Percentiles rank a stretch among this genome's conserved stretches.
Evolutionary conservation across 2,797 vertebrate genomes (phyloP).

Genomic region (Remorina albescens): DNA sequence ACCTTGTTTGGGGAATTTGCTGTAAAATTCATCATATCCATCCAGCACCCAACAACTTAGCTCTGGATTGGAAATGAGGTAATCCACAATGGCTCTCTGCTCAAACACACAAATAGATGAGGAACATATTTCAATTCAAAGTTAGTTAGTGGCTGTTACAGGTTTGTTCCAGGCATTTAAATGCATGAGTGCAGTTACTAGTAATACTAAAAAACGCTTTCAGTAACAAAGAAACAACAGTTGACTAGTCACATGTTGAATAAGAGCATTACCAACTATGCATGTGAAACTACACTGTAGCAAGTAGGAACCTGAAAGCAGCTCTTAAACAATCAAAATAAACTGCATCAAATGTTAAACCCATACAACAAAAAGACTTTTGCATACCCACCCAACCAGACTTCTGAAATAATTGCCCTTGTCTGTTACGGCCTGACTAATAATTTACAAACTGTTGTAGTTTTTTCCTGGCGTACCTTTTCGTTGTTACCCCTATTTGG

Average conservation of each 20-base stretch:
- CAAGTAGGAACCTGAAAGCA: background rate
- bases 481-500: conserved; percentile 64
- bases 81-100: conserved; percentile 79
- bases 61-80: conserved; percentile 84
- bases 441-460: background rate
- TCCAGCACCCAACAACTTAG: conserved; percentile 90
- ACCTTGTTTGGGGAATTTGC: conserved; percentile 55
- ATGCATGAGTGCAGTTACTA: background rate
- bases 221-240: background rate
- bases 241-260: background rate
- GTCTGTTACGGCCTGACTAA: background rate
- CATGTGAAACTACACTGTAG: background rate
- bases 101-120: conserved; percentile 19
- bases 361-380: too few species aligned
- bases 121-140: too few species aligned
- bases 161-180: background rate
- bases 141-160: background rate
- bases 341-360: too few species aligned
- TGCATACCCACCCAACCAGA: too few species aligned
- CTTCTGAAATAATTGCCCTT: background rate
- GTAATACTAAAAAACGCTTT: background rate
- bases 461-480: conserved; percentile 56
- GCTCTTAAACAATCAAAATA: too few species aligned
- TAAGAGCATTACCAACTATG: background rate
- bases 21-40: conserved; percentile 91